These are phyloP conservation scores for Elgonia sp. DNA, from an alignment of 2,888 invertebrate genomes.

Conservation along the genomic window DNA sequence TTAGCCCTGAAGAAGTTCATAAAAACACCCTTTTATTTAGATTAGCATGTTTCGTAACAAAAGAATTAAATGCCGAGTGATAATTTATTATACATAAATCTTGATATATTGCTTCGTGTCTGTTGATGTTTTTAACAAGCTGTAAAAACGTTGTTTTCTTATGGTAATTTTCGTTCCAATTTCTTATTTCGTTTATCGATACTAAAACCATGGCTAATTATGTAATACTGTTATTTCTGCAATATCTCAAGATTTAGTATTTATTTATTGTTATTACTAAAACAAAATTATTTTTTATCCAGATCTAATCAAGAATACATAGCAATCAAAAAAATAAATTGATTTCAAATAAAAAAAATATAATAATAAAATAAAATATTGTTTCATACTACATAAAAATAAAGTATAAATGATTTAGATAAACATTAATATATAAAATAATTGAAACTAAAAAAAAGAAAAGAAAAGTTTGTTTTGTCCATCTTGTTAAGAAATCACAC, in stretches of 20 bases:
- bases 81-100: conserved; percentile 32
- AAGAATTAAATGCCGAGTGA: conserved; percentile 36
- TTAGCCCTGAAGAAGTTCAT: conserved; percentile 4
- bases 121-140: conserved; percentile 15
- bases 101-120: conserved; percentile 27
- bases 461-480: conserved; percentile 14
- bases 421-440: conserved; percentile 9
- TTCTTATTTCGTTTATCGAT: background rate
- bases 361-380: no score
- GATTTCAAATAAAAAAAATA: no score
- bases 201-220: background rate
- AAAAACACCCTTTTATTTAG: conserved; percentile 52
- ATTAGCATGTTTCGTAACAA: conserved; percentile 34
- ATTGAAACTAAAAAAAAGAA: conserved; percentile 16
- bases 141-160: conserved; percentile 27
- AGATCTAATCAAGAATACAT: no score
- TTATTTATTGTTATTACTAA: no score
- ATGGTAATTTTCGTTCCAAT: conserved; percentile 2
- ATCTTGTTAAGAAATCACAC: conserved; percentile 8
- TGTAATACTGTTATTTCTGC: no score
- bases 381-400: no score
- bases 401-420: background rate
- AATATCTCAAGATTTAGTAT: no score
- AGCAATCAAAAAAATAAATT: no score
- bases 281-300: no score